These are phyloP conservation scores for Sebastes flavidus DNA, from an alignment of 2,797 vertebrate species.

Conservation along the genomic window DNA sequence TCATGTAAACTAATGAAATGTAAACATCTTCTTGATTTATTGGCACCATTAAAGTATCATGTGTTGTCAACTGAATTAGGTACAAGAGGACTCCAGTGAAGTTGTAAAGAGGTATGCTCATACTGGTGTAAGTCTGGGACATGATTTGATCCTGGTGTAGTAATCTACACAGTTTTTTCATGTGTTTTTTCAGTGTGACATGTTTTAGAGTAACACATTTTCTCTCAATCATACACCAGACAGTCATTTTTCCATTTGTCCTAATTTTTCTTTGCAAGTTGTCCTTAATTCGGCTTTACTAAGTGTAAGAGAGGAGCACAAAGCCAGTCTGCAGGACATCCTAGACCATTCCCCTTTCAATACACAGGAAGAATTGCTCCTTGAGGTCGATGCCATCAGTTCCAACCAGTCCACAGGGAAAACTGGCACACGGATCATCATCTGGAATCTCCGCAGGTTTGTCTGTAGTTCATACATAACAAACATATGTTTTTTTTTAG, in stretches of 20 bases:
- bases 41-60: neutral
- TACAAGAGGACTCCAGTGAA: neutral
- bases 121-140: neutral
- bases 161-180: neutral
- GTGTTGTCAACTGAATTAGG: neutral
- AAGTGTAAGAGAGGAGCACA: conserved; percentile 66
- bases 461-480: neutral
- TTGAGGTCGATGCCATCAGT: conserved; percentile 85
- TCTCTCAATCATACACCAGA: neutral
- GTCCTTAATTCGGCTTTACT: conserved; percentile 69
- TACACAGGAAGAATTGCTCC: conserved; percentile 82
- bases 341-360: conserved; percentile 86
- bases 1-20: neutral
- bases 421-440: conserved; percentile 93
- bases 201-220: neutral
- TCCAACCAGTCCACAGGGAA: conserved; percentile 45
- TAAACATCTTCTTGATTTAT: neutral
- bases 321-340: conserved; percentile 88
- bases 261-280: neutral
- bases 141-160: neutral
- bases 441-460: conserved; percentile 95
- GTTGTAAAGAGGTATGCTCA: neutral
- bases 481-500: neutral
- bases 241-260: neutral
- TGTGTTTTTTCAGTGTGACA: neutral